phyloP scores from a whole-genome alignment of 2,888 invertebrate species.

The Drosophila helvetica region DNA sequence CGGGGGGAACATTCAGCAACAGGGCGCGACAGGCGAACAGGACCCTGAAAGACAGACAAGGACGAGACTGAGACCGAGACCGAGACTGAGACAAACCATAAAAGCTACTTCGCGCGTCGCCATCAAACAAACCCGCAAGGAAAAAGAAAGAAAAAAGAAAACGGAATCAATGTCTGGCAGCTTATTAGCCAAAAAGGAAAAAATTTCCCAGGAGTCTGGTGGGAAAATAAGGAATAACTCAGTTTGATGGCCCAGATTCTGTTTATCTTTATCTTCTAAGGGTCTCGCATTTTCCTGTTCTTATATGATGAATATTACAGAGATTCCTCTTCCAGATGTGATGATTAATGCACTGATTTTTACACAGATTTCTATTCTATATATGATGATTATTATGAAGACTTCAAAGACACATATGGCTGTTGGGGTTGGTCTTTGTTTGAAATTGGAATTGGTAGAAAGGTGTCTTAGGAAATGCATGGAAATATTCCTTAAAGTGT shows the following conservation, averaged over 20 bases:
- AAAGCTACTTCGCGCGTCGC: constrained; percentile 41
- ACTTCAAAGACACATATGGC: neutral
- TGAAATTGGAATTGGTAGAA: neutral
- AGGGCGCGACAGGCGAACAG: neutral
- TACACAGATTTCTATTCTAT: neutral
- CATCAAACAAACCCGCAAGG: constrained; percentile 16
- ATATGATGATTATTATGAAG: neutral
- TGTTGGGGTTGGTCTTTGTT: neutral
- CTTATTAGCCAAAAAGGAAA: constrained; percentile 57
- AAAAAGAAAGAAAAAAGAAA: constrained; percentile 28
- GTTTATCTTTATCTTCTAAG: constrained; percentile 11
- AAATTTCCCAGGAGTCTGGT: constrained; percentile 12
- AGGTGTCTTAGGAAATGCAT: neutral
- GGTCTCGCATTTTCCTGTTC: neutral
- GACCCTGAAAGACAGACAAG: constrained; percentile 35
- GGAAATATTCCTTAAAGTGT: neutral
- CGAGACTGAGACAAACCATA: constrained; percentile 64
- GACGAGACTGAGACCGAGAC: constrained; percentile 22
- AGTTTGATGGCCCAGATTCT: constrained; percentile 28
- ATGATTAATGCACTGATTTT: too few species aligned
- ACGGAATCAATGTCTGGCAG: constrained; percentile 66
- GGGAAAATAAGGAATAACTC: constrained; percentile 22
- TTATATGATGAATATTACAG: neutral
- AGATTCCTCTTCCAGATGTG: neutral
- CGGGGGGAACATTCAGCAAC: neutral